Evolutionary conservation across 2,113 vertebrate species (phyloP).

Genomic region (Dipodomys merriami): DNA sequence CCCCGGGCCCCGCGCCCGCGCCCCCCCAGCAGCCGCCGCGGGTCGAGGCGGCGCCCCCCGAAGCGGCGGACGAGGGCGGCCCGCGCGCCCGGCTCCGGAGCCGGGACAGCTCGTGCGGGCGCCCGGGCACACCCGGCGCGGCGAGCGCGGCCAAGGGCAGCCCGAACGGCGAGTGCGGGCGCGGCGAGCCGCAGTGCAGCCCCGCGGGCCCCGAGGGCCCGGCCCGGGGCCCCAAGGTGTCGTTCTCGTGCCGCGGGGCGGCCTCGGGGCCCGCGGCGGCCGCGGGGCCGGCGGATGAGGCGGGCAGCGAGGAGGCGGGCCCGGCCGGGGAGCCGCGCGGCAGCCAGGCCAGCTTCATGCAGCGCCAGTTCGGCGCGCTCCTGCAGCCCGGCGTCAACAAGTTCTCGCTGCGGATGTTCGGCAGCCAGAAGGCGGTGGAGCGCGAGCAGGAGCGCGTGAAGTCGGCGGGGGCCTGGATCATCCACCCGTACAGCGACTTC

Average conservation of each 20-base stretch:
- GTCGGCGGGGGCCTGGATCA: conserved; percentile 98
- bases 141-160: conserved; percentile 85
- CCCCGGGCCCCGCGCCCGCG: conserved; percentile 70
- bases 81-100: conserved; percentile 76
- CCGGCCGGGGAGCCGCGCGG: conserved; percentile 89
- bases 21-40: conserved; percentile 80
- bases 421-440: conserved; percentile 98
- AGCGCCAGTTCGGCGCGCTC: conserved; percentile 96
- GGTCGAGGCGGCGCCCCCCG: conserved; percentile 75
- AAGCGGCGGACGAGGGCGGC: conserved; percentile 79
- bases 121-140: conserved; percentile 73
- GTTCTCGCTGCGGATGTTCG: conserved; percentile 99
- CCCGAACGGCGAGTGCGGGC: conserved; percentile 86
- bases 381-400: conserved; percentile 98
- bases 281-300: conserved; percentile 89
- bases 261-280: conserved; percentile 82
- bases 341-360: conserved; percentile 94
- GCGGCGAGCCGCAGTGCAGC: conserved; percentile 82
- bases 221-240: conserved; percentile 86
- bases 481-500: conserved; percentile 98
- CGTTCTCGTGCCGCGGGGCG: conserved; percentile 83
- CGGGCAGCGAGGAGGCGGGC: conserved; percentile 87
- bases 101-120: conserved; percentile 79
- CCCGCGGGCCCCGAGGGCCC: conserved; percentile 87
- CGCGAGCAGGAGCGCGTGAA: conserved; percentile 96